phyloP scores from a whole-genome alignment of 1,140 invertebrate species.

The Akabosia matsudoensis region DNA sequence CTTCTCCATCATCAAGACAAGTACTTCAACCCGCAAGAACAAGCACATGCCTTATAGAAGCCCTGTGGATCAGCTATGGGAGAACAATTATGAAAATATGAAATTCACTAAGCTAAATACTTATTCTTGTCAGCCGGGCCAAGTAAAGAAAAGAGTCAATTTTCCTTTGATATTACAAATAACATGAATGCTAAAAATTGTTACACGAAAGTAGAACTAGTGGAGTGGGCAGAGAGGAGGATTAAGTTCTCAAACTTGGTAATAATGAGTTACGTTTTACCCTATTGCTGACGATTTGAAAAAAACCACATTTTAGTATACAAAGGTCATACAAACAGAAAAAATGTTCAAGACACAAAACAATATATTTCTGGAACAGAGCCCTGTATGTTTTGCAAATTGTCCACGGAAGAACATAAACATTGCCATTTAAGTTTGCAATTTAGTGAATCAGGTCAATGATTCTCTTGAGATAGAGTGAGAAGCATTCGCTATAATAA shows the following conservation, averaged over 20 bases:
- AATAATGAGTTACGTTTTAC: too few species aligned
- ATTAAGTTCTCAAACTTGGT: background rate
- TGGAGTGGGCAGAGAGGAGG: background rate
- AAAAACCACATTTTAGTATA: too few species aligned
- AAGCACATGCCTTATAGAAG: too few species aligned
- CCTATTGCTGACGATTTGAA: too few species aligned
- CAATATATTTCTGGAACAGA: too few species aligned
- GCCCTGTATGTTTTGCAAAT: too few species aligned
- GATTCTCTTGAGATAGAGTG: background rate
- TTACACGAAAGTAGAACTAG: too few species aligned
- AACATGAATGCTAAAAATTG: background rate
- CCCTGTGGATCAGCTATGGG: too few species aligned
- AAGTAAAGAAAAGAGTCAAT: background rate
- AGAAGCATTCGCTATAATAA: background rate
- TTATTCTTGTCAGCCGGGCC: background rate
- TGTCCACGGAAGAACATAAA: background rate
- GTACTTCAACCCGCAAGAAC: background rate
- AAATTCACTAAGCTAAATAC: background rate
- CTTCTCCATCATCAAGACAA: slow-evolving; percentile 2
- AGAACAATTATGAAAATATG: too few species aligned
- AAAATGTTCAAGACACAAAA: too few species aligned
- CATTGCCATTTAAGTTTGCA: background rate
- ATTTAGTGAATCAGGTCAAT: slow-evolving; percentile 7
- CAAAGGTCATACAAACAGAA: too few species aligned
- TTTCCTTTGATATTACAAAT: background rate